Base-by-base conservation (phyloP, 2,888 invertebrate genomes). In the Diaprepes abbreviatus region DNA sequence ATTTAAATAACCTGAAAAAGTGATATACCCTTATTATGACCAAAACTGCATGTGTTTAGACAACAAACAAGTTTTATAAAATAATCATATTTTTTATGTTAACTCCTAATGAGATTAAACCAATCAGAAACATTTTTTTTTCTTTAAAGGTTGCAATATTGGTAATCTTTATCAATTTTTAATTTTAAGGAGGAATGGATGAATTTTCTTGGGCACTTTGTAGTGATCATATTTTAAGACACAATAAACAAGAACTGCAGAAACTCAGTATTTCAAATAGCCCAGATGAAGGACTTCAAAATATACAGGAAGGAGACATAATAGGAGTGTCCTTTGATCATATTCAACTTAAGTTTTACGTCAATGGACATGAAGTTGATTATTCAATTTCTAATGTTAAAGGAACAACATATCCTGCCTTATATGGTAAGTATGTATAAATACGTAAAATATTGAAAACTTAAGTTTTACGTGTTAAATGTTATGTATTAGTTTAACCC, bases 301-400 rank as follows among this genome's bases (percentile, higher is more conserved):
- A 90, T 80, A 91, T 94, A 2, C 92, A 93, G 79, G 98, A 98
- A 85, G 97, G 98, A 21, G 98, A 98, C 83, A 90, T 95, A 63
- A 89, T 98, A 78, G 98, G 98, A 19, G 88, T 99, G 33, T 92
- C 96, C 0, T 99, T 94, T 83, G 98, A 99, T 83, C 98, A 99
- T 83, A 92, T 97, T 68, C 96, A 98, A 80, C 85, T 99, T 68
- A 96, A 95, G 83, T 97, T 98, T 86, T 97, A 91, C 84, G 86
- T 97, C 38, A 98, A 98, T 85, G 98, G 98, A 1, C 92, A 92
- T 80, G 91, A 92, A 78, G 87, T 96, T 79, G 94, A 96, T 78
- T 90, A 91, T 77, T 93, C 96, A 16, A 88, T 97, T 45, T 90
- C 93, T 73, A 96, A 94, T 84, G 91, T 97, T 72, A 94, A 93